Evolutionary conservation across 2,888 invertebrate genomes (phyloP).

Genomic region (Scaptomyza parva): DNA sequence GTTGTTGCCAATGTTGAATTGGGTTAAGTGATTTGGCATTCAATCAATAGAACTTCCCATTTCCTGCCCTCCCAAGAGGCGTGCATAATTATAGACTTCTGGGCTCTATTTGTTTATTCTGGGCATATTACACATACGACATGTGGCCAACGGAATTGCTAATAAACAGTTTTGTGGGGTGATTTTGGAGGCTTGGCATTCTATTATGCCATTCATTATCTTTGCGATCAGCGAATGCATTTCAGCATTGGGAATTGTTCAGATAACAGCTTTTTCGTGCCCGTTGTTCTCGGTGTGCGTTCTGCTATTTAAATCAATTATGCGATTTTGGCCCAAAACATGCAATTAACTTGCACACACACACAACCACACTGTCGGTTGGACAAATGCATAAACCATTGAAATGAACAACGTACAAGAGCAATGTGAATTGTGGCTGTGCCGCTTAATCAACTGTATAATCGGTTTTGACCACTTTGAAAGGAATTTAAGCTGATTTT

Average conservation of each 20-base stretch:
- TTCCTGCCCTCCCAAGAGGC: constrained; percentile 15
- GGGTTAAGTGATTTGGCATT: constrained; percentile 77
- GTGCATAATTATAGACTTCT: constrained; percentile 59
- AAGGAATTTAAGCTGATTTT: constrained; percentile 12
- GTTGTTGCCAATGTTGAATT: constrained; percentile 69
- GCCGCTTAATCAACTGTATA: constrained; percentile 35
- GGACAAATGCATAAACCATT: constrained; percentile 33
- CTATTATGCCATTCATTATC: constrained; percentile 69
- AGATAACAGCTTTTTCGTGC: constrained; percentile 14
- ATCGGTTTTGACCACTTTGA: constrained; percentile 32
- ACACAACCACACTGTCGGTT: not conserved
- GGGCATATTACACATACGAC: constrained; percentile 55
- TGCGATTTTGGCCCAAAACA: constrained; percentile 50
- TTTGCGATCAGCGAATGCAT: constrained; percentile 49
- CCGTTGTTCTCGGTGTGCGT: constrained; percentile 21
- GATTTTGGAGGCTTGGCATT: not conserved
- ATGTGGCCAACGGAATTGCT: constrained; percentile 39
- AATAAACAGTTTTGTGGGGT: constrained; percentile 55
- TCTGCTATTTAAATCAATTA: constrained; percentile 72
- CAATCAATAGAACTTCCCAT: constrained; percentile 52
- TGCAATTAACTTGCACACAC: constrained; percentile 30
- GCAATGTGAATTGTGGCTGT: constrained; percentile 21
- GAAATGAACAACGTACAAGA: constrained; percentile 20
- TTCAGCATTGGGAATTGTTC: constrained; percentile 46
- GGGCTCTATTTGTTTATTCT: constrained; percentile 53